Conservation (phyloP, 1,140 invertebrate species). For the Stegodyphus mimosarum region DNA sequence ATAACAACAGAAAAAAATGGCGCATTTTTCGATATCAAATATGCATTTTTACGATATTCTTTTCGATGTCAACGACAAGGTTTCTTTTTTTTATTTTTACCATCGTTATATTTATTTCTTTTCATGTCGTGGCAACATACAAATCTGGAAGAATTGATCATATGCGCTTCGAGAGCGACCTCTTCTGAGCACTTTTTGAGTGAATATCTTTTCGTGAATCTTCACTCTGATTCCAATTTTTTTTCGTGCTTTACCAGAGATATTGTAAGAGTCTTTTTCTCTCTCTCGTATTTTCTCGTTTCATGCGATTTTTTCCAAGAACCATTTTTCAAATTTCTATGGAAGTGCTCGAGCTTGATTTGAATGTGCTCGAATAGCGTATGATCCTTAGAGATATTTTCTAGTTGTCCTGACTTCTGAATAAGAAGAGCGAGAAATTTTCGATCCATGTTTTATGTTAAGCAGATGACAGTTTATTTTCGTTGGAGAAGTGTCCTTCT, state of each 20-base stretch:
- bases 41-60: slow-evolving; percentile 47
- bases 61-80: slow-evolving; percentile 8
- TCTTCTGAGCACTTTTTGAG: slow-evolving; percentile 1
- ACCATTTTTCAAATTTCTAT: slow-evolving; percentile 35
- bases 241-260: not conserved
- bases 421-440: too few relatives aligned
- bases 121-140: slow-evolving; percentile 26
- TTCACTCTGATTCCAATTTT: not conserved
- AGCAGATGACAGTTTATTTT: too few relatives aligned
- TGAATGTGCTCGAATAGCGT: not conserved
- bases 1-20: slow-evolving; percentile 1
- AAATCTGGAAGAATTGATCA: slow-evolving; percentile 45
- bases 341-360: not conserved
- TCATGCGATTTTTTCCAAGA: slow-evolving; percentile 21
- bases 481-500: too few relatives aligned
- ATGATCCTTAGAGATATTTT: too few relatives aligned
- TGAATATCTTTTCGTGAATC: slow-evolving; percentile 20
- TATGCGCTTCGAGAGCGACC: slow-evolving; percentile 10
- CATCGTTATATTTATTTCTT: slow-evolving; percentile 36
- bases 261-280: not conserved
- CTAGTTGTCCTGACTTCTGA: too few relatives aligned
- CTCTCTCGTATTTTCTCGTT: slow-evolving; percentile 17
- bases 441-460: too few relatives aligned
- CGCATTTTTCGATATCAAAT: slow-evolving; percentile 51
- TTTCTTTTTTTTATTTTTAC: slow-evolving; percentile 6